Conservation (phyloP, 2,888 invertebrate genomes). For the Acleris holmiana region DNA sequence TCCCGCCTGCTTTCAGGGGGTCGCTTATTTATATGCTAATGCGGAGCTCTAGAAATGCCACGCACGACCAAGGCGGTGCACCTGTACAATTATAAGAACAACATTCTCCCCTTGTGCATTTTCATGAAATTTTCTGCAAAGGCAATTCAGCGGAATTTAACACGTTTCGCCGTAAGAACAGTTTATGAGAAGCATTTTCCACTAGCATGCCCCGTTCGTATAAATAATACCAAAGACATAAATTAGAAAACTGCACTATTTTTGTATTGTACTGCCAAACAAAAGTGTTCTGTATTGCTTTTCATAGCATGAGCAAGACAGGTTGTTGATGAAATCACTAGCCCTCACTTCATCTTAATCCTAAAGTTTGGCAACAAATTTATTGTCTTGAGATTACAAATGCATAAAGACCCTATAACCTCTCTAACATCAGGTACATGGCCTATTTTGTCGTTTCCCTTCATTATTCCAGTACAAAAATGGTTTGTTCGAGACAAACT, state of each 20-base stretch:
- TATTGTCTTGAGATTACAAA: too few species aligned
- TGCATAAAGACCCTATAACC: too few species aligned
- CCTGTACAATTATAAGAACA: constrained; percentile 81
- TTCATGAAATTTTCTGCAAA: constrained; percentile 75
- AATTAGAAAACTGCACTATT: background rate
- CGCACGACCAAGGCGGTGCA: constrained; percentile 76
- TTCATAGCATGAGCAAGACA: too few species aligned
- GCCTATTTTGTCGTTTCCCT: too few species aligned
- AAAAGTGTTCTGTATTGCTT: too few species aligned
- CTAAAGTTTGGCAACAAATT: too few species aligned
- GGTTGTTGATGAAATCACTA: too few species aligned
- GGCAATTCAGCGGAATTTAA: constrained; percentile 65
- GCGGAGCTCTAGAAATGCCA: constrained; percentile 68
- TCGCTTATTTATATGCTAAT: constrained; percentile 83
- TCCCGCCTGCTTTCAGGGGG: constrained; percentile 61
- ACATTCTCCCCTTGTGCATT: constrained; percentile 76
- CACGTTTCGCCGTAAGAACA: constrained; percentile 53
- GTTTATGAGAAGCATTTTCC: constrained; percentile 54
- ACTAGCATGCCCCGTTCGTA: constrained; percentile 51
- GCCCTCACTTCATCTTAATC: too few species aligned
- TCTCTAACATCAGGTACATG: too few species aligned
- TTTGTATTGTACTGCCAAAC: background rate
- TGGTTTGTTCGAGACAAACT: too few species aligned
- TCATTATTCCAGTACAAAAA: too few species aligned
- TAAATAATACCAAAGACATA: constrained; percentile 58